Base-by-base conservation (phyloP, 2,888 invertebrate genomes). In the Mesoligia furuncula region DNA sequence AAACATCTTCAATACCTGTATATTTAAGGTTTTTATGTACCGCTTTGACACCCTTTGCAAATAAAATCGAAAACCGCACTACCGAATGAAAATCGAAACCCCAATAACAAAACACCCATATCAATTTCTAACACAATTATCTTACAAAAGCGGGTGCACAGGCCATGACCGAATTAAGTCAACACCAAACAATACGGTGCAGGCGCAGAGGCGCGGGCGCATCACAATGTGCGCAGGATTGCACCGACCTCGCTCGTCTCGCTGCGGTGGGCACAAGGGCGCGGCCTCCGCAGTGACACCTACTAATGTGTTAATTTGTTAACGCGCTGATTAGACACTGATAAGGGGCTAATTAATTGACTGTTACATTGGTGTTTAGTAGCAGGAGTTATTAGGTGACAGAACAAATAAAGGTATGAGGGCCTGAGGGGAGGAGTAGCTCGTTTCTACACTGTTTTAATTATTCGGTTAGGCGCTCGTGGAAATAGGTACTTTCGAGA, bases 241-340 rank as follows among this genome's bases (percentile, higher is more conserved):
- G 86, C 86, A 77, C 67, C 68, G 73, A 67, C 85, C 87, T 87
- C 75, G 71, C 66, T 68, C 78, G 89, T 84, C 77, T 54, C 88
- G 88, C 84, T 88, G 88, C 89, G 76, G 51, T 70, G 77, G 67
- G 11, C 79, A 85, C 87, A 88, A 87, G 88, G 88, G 85, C 88
- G 83, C 80, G 86, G 80, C 86, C 88, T 86, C 79, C 70, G 57
- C 78, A 75, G 78, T 85, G 83, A 85, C 87, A 88, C 83, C 83
- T 77, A 86, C 85, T 81, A 84, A 84, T 81, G 85, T 78, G 81
- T 69, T 78, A 78, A 84, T 85, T 81, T 84, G 84, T 78, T 76
- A 57, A 80, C 54, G 27, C 48, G 36, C 15, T 65, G 76, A 83
- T 80, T 73, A 57, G 72, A 51, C 71, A 61, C 27, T 61, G 80